Evolutionary conservation across 2,888 invertebrate genomes (phyloP).

Genomic region (Phyto melanocephala): DNA sequence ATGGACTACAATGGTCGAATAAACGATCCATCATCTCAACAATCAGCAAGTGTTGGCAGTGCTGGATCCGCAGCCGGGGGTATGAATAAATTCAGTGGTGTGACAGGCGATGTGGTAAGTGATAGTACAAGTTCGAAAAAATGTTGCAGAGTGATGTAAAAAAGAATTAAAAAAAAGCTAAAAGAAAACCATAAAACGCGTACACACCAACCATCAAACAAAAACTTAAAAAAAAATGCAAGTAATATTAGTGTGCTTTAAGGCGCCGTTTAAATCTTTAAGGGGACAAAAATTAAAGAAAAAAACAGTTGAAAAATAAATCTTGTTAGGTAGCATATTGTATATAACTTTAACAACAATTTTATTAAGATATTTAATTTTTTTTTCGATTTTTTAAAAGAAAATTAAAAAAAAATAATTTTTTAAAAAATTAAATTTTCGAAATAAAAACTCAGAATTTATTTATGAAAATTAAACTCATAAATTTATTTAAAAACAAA

Average conservation of each 20-base stretch:
- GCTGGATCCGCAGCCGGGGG: conserved; percentile 31
- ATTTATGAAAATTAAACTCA: too few relatives aligned
- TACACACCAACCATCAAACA: neutral
- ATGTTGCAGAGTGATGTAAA: conserved; percentile 87
- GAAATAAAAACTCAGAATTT: too few relatives aligned
- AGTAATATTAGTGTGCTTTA: conserved; percentile 38
- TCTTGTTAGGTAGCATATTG: too few relatives aligned
- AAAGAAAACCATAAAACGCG: neutral
- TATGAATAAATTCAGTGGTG: conserved; percentile 83
- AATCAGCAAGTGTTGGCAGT: conserved; percentile 63
- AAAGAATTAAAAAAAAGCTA: neutral
- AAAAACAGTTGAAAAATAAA: too few relatives aligned
- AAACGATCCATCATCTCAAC: conserved; percentile 66
- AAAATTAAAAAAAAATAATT: too few relatives aligned
- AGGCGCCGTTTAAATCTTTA: conserved; percentile 14
- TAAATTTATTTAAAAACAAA: too few relatives aligned
- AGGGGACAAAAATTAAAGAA: neutral
- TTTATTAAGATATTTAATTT: too few relatives aligned
- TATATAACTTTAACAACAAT: too few relatives aligned
- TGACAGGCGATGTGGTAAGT: conserved; percentile 88
- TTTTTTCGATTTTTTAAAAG: too few relatives aligned
- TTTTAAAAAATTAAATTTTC: too few relatives aligned
- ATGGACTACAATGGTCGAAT: conserved; percentile 76
- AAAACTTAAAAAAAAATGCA: neutral
- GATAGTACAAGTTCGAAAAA: conserved; percentile 84